Evolutionary conservation across 2,888 invertebrate genomes (phyloP).

Genomic region (Tuta absoluta): DNA sequence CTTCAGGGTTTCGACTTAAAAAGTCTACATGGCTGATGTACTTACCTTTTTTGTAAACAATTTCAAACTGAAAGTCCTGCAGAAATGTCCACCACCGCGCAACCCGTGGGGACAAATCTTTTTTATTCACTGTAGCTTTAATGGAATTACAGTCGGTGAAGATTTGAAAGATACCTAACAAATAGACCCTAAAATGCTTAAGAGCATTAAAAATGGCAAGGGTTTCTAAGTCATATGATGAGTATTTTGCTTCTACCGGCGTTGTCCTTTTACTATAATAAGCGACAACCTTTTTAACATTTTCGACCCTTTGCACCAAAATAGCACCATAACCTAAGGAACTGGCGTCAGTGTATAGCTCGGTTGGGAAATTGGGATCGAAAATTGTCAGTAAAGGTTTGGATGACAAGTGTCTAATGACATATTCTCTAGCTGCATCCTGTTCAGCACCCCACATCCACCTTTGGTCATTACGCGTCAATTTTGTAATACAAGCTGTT

Average conservation of each 20-base stretch:
- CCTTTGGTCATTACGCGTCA: slow-evolving; percentile 30
- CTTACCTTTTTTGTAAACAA: slow-evolving; percentile 37
- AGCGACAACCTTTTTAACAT: slow-evolving; percentile 40
- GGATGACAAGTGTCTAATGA: slow-evolving; percentile 27
- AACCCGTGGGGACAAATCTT: slow-evolving; percentile 36
- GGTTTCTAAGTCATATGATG: slow-evolving; percentile 52
- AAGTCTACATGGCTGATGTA: slow-evolving; percentile 38
- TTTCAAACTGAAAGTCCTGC: slow-evolving; percentile 38
- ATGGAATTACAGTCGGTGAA: slow-evolving; percentile 40
- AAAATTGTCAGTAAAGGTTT: slow-evolving; percentile 35
- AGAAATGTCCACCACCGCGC: slow-evolving; percentile 40
- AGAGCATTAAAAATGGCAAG: slow-evolving; percentile 47
- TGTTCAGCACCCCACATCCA: slow-evolving; percentile 34
- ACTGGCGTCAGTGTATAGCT: slow-evolving; percentile 37
- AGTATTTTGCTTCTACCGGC: slow-evolving; percentile 38
- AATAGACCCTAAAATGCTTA: slow-evolving; percentile 49
- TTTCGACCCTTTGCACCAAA: slow-evolving; percentile 31
- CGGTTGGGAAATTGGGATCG: slow-evolving; percentile 30
- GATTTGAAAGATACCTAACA: slow-evolving; percentile 42
- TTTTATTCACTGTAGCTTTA: slow-evolving; percentile 35
- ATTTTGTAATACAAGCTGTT: not conserved
- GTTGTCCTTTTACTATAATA: slow-evolving; percentile 46
- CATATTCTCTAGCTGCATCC: slow-evolving; percentile 29
- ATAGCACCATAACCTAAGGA: slow-evolving; percentile 33
- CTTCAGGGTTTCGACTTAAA: slow-evolving; percentile 37